Conservation (phyloP, 2,888 invertebrate species). For the Pogonocherus hispidulus region DNA sequence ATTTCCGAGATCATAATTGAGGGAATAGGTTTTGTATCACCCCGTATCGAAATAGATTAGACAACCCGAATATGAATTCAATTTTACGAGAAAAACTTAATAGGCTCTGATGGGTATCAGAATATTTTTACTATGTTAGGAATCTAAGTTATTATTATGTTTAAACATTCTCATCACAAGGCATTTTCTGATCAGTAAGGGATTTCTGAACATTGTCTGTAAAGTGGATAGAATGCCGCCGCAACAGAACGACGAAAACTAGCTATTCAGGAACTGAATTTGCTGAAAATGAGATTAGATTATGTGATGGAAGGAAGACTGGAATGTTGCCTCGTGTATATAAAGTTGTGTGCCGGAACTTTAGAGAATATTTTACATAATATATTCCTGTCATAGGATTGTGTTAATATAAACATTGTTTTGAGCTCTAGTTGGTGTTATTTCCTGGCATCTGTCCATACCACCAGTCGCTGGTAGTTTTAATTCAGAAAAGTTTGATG, state of each 20-base stretch:
- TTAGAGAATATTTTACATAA: conserved; percentile 22
- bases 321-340: conserved; percentile 20
- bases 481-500: not conserved
- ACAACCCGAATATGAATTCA: too few relatives aligned
- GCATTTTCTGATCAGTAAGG: conserved; percentile 34
- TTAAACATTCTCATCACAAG: not conserved
- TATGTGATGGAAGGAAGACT: conserved; percentile 10
- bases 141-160: not conserved
- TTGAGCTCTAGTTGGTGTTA: conserved; percentile 3
- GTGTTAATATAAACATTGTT: conserved; percentile 34
- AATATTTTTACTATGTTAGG: not conserved
- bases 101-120: too few relatives aligned
- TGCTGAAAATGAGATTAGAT: conserved; percentile 29
- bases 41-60: too few relatives aligned
- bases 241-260: conserved; percentile 15
- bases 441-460: not conserved
- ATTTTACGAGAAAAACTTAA: too few relatives aligned
- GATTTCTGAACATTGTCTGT: conserved; percentile 44
- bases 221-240: conserved; percentile 16
- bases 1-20: too few relatives aligned
- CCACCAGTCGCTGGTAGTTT: not conserved
- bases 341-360: conserved; percentile 12
- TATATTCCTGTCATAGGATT: conserved; percentile 27
- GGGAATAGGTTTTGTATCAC: too few relatives aligned
- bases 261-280: conserved; percentile 29